These are phyloP conservation scores for Spondyliosoma cantharus DNA, from an alignment of 2,797 vertebrate genomes.

Conservation along the genomic window DNA sequence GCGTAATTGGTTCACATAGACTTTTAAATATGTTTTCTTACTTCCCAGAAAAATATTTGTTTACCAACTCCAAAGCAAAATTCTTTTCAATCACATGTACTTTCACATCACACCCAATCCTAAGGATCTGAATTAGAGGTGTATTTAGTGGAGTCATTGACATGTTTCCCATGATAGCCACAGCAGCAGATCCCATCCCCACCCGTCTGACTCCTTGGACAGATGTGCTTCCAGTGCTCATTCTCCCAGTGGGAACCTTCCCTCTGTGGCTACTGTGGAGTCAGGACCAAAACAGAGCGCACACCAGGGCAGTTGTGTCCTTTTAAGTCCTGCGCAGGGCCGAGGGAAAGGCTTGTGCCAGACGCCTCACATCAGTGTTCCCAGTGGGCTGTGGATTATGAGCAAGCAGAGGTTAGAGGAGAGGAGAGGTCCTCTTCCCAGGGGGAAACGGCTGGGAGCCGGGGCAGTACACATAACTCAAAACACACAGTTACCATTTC, in stretches of 20 bases:
- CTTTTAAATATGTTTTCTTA: constrained; percentile 23
- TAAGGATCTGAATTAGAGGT: constrained; percentile 71
- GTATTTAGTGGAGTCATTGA: constrained; percentile 70
- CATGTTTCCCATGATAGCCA: constrained; percentile 73
- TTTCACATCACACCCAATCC: constrained; percentile 76
- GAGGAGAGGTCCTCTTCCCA: constrained; percentile 81
- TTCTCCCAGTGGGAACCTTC: constrained; percentile 75
- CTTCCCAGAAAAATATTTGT: constrained; percentile 54
- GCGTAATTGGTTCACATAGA: constrained; percentile 45
- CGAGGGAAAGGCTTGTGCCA: constrained; percentile 75
- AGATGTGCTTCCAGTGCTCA: constrained; percentile 66
- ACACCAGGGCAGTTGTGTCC: constrained; percentile 75
- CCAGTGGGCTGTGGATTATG: constrained; percentile 80
- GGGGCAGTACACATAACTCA: constrained; percentile 73
- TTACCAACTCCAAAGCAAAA: constrained; percentile 62
- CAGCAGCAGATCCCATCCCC: constrained; percentile 67
- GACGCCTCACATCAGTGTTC: constrained; percentile 77
- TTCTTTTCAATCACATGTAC: constrained; percentile 42
- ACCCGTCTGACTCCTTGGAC: constrained; percentile 68
- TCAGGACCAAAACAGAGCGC: constrained; percentile 72
- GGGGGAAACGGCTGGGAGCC: constrained; percentile 73
- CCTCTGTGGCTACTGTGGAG: constrained; percentile 77
- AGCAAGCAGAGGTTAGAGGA: constrained; percentile 78
- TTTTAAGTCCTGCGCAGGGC: constrained; percentile 78
- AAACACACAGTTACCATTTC: constrained; percentile 72